A percentile compares a stretch with the other conserved stretches of the same genome.
phyloP scores from a whole-genome alignment of 2,888 invertebrate genomes.

The Mimas tiliae region DNA sequence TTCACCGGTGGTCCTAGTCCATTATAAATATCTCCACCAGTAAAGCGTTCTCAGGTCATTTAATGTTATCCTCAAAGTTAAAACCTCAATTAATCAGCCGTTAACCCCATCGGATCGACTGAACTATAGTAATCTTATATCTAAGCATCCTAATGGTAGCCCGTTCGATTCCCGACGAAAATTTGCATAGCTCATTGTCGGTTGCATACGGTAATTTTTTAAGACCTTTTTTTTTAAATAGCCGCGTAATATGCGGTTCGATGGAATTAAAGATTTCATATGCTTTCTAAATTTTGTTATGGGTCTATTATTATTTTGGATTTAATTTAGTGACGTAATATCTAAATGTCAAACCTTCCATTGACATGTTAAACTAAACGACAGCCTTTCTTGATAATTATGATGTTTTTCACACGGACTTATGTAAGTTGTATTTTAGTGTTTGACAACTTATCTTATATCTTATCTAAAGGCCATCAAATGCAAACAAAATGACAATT shows the following conservation, averaged over 20 bases:
- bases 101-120: slow-evolving; percentile 43
- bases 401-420: background rate
- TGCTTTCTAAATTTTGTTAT: slow-evolving; percentile 62
- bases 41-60: too few species aligned
- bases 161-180: slow-evolving; percentile 55
- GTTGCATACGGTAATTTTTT: slow-evolving; percentile 69
- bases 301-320: slow-evolving; percentile 30
- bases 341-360: slow-evolving; percentile 11
- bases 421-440: background rate
- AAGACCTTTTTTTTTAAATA: slow-evolving; percentile 42
- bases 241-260: slow-evolving; percentile 47
- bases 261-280: slow-evolving; percentile 65
- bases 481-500: too few species aligned
- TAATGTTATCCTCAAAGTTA: slow-evolving; percentile 29
- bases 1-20: too few species aligned
- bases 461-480: too few species aligned
- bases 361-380: background rate
- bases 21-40: too few species aligned
- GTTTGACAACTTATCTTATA: too few species aligned
- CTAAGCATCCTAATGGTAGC: slow-evolving; percentile 66
- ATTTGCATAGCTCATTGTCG: slow-evolving; percentile 82
- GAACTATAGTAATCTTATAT: slow-evolving; percentile 60
- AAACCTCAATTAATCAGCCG: slow-evolving; percentile 48
- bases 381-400: slow-evolving; percentile 10
- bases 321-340: slow-evolving; percentile 8